Base-by-base conservation (phyloP, 2,797 vertebrate genomes). In the Hipposideros larvatus region DNA sequence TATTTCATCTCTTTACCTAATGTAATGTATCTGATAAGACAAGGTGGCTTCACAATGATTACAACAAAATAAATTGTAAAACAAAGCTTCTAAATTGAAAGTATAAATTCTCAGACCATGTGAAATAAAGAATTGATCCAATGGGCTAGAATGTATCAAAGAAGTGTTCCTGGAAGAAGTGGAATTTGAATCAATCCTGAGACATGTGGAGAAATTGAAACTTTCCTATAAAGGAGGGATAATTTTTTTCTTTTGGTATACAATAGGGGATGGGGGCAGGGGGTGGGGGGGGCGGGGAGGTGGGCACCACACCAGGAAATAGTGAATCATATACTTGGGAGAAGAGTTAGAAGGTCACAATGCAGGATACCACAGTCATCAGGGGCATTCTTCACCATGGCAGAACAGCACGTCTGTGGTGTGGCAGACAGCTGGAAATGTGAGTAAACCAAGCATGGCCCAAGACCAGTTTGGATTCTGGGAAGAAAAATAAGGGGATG, bases 401-500 rank as follows among this genome's bases (percentile, higher is more conserved):
- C 26, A 37, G 89, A 90, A 78, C 31, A 53, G 34, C 28, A 55
- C 57, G 48, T n/a, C 24, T 59, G 14, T 5, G 13, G 37, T 26
- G 48, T 4, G 65, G 28, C 61, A 4, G 43, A 66, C 0, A 2
- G 48, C 68, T 80, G 85, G 95, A 87, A 94, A 78, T 73, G 66
- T 0, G 21, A 93, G 59, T 22, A 43, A 68, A 74, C 48, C 19
- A 14, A 16, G 7, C 51, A 61, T 96, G 91, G 97, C 84, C 93
- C 95, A 95, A 93, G 68, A 70, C 53, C 37, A 51, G n/a, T 46
- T 75, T 41, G 55, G 85, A 68, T 97, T 96, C 95, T 51, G 71
- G 95, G 96, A 97, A 96, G 65, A 95, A 57, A 90, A 78, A 83
- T 21, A 77, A 15, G 78, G 31, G 59, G 71, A 79, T 26, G 48